A percentile compares a stretch with the other conserved stretches of the same genome.
phyloP scores from a whole-genome alignment of 2,113 vertebrate genomes.

The Mesitornis unicolor region DNA sequence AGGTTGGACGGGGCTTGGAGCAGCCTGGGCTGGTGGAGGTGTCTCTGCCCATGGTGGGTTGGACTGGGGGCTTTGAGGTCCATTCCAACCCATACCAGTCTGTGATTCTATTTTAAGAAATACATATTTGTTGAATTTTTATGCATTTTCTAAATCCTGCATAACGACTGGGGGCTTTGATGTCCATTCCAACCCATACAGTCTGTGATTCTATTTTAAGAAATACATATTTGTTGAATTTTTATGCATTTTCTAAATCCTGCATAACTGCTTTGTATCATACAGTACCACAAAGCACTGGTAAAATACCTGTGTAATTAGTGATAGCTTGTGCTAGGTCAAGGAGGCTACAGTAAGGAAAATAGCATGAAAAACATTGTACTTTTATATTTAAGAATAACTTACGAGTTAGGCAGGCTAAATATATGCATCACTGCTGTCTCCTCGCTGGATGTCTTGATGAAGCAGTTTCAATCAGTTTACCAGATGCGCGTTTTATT shows the following conservation, averaged over 20 bases:
- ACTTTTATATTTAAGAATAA: not conserved
- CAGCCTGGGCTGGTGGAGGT: too few species aligned
- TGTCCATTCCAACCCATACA: too few species aligned
- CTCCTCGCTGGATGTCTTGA: not conserved
- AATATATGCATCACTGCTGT: not conserved
- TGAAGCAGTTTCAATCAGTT: not conserved
- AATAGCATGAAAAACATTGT: rapidly evolving
- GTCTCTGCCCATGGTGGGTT: too few species aligned
- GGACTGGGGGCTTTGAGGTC: too few species aligned
- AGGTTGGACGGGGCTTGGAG: too few species aligned
- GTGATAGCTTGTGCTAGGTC: not conserved
- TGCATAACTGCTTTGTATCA: rapidly evolving
- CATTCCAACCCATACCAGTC: too few species aligned
- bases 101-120: too few species aligned
- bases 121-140: not conserved
- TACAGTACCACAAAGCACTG: not conserved
- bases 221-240: not conserved
- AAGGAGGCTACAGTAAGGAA: not conserved
- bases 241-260: not conserved
- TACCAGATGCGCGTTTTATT: constrained; percentile 3
- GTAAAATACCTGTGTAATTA: not conserved
- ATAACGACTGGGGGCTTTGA: too few species aligned
- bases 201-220: too few species aligned
- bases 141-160: rapidly evolving
- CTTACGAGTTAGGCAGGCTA: not conserved